Conservation (phyloP, 2,888 invertebrate genomes). For the Pristionchus exspectatus region DNA sequence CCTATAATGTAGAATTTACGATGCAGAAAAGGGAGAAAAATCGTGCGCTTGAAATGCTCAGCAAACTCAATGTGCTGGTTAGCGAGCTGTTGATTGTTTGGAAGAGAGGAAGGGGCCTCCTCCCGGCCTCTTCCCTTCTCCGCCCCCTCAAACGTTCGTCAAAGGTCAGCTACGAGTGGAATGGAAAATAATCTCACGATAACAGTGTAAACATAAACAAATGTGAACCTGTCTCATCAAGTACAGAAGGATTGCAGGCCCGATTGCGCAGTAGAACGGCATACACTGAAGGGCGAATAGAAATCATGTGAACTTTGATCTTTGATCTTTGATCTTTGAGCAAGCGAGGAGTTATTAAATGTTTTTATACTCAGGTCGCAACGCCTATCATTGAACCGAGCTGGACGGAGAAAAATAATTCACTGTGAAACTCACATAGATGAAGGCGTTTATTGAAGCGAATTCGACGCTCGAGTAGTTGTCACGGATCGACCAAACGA, state of each 20-base stretch:
- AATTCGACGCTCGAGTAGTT: not conserved
- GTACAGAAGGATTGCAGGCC: constrained; percentile 1
- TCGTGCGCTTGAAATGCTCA: too few species aligned
- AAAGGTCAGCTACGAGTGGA: too few species aligned
- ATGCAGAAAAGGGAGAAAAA: not conserved
- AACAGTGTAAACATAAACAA: not conserved
- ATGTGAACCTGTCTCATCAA: not conserved
- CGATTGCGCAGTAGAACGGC: constrained; percentile 30
- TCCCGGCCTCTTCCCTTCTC: too few species aligned
- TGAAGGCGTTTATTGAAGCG: not conserved
- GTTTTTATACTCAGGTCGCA: too few species aligned
- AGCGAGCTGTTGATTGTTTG: too few species aligned
- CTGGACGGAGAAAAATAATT: not conserved
- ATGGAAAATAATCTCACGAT: too few species aligned
- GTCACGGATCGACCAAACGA: not conserved
- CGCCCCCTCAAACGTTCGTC: too few species aligned
- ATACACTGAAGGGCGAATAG: not conserved
- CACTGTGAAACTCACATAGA: not conserved
- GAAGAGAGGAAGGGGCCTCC: too few species aligned
- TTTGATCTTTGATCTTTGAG: not conserved
- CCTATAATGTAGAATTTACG: not conserved
- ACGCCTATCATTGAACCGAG: not conserved
- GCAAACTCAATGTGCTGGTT: too few species aligned
- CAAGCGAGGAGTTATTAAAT: not conserved
- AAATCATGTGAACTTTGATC: not conserved